phyloP scores from a whole-genome alignment of 2,113 vertebrate species.

The Ivindomyrus marchei region DNA sequence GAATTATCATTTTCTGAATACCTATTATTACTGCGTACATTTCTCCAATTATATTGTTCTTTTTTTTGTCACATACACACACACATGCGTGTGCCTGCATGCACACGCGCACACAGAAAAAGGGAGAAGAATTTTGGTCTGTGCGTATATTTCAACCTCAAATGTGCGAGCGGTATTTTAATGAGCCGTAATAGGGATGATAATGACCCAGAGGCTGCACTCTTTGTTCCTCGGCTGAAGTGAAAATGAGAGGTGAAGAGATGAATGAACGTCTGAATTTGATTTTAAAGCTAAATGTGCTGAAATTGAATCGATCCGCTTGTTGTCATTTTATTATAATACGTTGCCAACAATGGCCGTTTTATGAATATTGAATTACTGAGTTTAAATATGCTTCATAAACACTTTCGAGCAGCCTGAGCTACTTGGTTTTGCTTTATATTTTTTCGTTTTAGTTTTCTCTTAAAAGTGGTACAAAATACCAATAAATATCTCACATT shows the following conservation, averaged over 20 bases:
- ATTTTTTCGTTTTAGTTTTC: constrained; percentile 29
- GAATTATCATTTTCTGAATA: constrained; percentile 97
- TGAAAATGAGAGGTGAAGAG: constrained; percentile 26
- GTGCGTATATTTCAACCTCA: constrained; percentile 48
- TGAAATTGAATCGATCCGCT: constrained; percentile 17
- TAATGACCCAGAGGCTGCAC: constrained; percentile 58
- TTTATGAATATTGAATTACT: constrained; percentile 55
- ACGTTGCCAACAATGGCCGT: constrained; percentile 10
- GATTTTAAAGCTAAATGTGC: constrained; percentile 20
- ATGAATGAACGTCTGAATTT: constrained; percentile 39
- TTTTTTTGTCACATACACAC: constrained; percentile 73
- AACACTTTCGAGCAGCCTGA: background rate
- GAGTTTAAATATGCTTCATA: constrained; percentile 50
- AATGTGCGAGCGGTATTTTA: constrained; percentile 57
- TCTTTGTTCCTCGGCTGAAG: constrained; percentile 26
- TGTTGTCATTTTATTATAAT: constrained; percentile 19
- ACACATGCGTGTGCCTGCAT: constrained; percentile 41
- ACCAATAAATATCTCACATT: constrained; percentile 48
- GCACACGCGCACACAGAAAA: constrained; percentile 23
- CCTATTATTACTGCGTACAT: constrained; percentile 97
- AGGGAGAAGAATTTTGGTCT: background rate
- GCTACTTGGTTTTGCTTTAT: background rate
- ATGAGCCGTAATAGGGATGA: constrained; percentile 68
- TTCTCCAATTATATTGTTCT: constrained; percentile 96
- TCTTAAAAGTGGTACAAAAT: constrained; percentile 42